Evolutionary conservation across 2,797 vertebrate genomes (phyloP).

Genomic region (Hydrophis major): DNA sequence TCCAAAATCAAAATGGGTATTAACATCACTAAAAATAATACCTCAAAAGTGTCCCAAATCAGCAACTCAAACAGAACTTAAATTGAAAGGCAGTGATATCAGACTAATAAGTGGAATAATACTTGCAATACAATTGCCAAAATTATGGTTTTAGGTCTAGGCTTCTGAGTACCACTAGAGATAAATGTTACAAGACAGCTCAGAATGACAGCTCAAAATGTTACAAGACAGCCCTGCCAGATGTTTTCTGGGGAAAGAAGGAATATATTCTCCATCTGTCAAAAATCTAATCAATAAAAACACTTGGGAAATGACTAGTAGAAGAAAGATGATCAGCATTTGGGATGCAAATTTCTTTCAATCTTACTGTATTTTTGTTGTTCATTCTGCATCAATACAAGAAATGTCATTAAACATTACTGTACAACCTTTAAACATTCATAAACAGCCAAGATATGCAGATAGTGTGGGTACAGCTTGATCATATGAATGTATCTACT

Average conservation of each 20-base stretch:
- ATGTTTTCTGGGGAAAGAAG: not conserved
- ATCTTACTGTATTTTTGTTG: not conserved
- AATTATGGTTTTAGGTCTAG: not conserved
- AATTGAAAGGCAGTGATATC: not conserved
- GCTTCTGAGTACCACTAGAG: constrained; percentile 1
- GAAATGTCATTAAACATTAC: not conserved
- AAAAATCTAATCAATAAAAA: constrained; percentile 5
- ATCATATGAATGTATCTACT: not conserved
- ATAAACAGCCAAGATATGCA: not conserved
- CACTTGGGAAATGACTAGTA: not conserved
- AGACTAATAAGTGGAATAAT: not conserved
- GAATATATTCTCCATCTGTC: constrained; percentile 2
- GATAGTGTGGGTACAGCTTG: not conserved
- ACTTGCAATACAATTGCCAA: not conserved
- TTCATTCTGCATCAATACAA: not conserved
- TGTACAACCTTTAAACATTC: not conserved
- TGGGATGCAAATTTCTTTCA: not conserved
- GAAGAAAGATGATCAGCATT: not conserved
- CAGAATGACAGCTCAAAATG: not conserved
- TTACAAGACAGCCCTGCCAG: not conserved
- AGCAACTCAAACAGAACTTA: not conserved
- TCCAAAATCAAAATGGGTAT: not conserved
- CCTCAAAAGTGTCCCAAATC: not conserved
- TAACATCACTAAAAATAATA: not conserved
- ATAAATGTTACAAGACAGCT: constrained; percentile 12